These are phyloP conservation scores for Barbus barbus DNA, from an alignment of 2,113 vertebrate genomes.

Conservation along the genomic window DNA sequence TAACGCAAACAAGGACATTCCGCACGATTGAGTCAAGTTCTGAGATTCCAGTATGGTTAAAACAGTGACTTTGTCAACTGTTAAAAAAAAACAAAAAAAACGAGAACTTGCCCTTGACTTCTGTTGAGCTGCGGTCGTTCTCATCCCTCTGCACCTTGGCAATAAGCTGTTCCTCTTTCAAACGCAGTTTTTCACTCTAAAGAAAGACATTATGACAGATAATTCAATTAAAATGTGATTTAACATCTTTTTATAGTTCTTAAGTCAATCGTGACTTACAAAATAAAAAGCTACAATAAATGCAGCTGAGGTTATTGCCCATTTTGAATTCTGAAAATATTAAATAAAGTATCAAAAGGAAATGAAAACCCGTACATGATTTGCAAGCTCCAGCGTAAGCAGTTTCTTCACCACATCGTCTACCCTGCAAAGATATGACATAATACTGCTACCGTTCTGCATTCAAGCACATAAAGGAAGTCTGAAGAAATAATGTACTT, in stretches of 20 bases:
- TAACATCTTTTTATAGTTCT: not conserved
- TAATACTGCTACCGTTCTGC: not conserved
- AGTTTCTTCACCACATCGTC: conserved; percentile 86
- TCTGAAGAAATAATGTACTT: conserved; percentile 21
- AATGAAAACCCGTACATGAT: conserved; percentile 75
- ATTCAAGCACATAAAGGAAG: not conserved
- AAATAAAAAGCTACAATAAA: not conserved
- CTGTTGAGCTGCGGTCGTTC: conserved; percentile 79
- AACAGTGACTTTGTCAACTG: not conserved
- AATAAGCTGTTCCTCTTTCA: conserved; percentile 85
- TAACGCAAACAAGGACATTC: conserved; percentile 33
- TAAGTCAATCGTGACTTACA: not conserved
- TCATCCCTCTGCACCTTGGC: conserved; percentile 83
- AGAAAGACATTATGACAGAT: conserved; percentile 9
- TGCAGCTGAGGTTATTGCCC: not conserved
- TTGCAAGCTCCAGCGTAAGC: conserved; percentile 90
- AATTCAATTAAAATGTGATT: not conserved
- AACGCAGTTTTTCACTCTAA: conserved; percentile 85
- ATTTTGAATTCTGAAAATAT: not conserved
- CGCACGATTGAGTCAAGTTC: not conserved
- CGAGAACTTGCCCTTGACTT: conserved; percentile 80
- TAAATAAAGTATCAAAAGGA: not conserved
- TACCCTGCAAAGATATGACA: conserved; percentile 73
- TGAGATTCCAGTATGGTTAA: conserved; percentile 3
- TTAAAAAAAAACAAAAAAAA: not conserved